phyloP scores from a whole-genome alignment of 2,113 vertebrate genomes.

The Orthonyx spaldingii region DNA sequence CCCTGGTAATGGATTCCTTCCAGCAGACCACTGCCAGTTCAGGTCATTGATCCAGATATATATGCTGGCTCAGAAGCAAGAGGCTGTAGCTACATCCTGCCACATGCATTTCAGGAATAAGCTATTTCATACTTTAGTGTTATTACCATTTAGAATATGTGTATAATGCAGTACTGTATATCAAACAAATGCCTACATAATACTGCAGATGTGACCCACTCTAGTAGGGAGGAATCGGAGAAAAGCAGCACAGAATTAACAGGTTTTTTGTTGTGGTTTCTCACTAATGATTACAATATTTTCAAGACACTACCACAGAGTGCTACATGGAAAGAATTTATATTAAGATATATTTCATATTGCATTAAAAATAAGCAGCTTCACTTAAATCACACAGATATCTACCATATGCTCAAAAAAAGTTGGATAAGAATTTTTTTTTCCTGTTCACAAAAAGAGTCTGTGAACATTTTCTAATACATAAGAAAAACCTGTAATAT shows the following conservation, averaged over 20 bases:
- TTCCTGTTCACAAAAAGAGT: not conserved
- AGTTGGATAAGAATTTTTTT: too few relatives aligned
- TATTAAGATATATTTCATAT: conserved; percentile 53
- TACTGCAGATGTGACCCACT: conserved; percentile 52
- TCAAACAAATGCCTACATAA: conserved; percentile 49
- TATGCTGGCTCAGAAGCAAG: not conserved
- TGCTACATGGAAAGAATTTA: conserved; percentile 45
- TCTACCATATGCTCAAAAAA: conserved; percentile 16
- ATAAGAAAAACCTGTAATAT: conserved; percentile 29
- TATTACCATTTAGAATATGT: conserved; percentile 35
- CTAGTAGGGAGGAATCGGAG: not conserved
- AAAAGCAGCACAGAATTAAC: conserved; percentile 27
- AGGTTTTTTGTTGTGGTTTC: conserved; percentile 34
- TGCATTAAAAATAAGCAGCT: conserved; percentile 48
- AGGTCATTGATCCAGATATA: not conserved
- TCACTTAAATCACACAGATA: conserved; percentile 33
- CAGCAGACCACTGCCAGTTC: not conserved
- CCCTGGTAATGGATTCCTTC: not conserved
- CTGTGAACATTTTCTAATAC: conserved; percentile 28
- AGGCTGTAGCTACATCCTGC: not conserved
- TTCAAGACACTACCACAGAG: conserved; percentile 37
- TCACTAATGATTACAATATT: conserved; percentile 59
- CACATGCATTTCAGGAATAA: conserved; percentile 32
- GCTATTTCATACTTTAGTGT: conserved; percentile 36
- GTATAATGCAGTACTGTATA: conserved; percentile 15